Base-by-base conservation (phyloP, 2,113 vertebrate genomes). In the Brienomyrus brachyistius region DNA sequence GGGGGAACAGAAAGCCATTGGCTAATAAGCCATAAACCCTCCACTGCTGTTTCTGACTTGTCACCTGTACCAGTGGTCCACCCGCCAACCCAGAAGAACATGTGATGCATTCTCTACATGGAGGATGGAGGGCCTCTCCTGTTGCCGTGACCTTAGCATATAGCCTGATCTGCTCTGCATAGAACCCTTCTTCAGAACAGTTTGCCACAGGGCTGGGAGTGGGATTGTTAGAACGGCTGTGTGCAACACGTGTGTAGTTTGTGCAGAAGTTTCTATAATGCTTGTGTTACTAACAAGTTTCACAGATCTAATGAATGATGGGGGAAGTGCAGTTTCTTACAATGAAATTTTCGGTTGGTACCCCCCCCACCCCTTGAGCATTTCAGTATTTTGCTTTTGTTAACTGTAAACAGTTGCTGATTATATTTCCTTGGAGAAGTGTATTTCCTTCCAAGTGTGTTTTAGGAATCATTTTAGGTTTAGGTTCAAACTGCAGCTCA, bases 361-460 rank as follows among this genome's bases (percentile, higher is more conserved):
- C 8, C 11, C 7, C 45, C 9, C 59, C 43, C 40, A 48, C 40
- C 17, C 56, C 56, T 9, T n/a, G 7, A 11, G 40, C 43, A 56
- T 48, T 83, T 80, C 27, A 17, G 35, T 23, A 88, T 80, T 80
- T 47, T 62, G 17, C 40, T 66, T 91, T 51, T 85, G 82, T 91
- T 90, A 40, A 40, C 23, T 50, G 10, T 45, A 88, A 77, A 88
- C 45, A 47, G n/a, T 74, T 88, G 62, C 59, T 51, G 27, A 74
- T 47, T 88, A 23, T 70, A 23, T 50, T 48, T 7, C 45, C 43
- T 31, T 13, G 62, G 1, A 51, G 43, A 66, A 47, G 40, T 48
- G 59, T 56, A 45, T 66, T 88, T 62, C 87, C 87, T 77, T 62
- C 15, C 19, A 17, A 51, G n/a, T 88, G 47, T 88, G 35, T 45